A percentile compares a stretch with the other conserved stretches of the same genome.
Conservation (phyloP, 2,888 invertebrate species). For the Antheraea assamensis region DNA sequence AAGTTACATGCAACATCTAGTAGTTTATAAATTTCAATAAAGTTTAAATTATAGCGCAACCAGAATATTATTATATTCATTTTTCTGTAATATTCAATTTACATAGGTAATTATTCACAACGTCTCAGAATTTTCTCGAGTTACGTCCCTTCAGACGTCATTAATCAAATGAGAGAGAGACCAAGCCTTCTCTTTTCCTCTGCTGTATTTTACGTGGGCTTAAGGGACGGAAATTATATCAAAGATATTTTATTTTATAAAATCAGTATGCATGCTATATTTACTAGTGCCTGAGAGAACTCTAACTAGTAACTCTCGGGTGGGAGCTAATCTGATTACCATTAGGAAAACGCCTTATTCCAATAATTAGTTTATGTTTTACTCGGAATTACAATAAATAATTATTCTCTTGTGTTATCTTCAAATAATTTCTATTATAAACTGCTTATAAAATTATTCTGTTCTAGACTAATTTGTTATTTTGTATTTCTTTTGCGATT, state of each 20-base stretch:
- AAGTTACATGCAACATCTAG: too few species aligned
- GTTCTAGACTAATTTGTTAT: too few species aligned
- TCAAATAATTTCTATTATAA: too few species aligned
- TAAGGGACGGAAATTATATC: background rate
- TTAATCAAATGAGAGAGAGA: conserved; percentile 10
- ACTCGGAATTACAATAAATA: too few species aligned
- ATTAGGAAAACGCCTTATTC: too few species aligned
- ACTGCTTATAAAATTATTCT: too few species aligned
- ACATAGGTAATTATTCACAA: conserved; percentile 9
- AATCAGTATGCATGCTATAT: background rate
- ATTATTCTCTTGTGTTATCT: too few species aligned
- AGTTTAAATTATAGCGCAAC: background rate
- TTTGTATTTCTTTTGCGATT: too few species aligned
- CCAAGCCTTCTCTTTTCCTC: background rate
- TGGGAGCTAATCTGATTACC: too few species aligned
- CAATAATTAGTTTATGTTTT: too few species aligned
- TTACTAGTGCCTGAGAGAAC: too few species aligned
- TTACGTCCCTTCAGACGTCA: background rate
- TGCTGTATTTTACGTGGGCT: background rate
- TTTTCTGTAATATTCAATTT: background rate
- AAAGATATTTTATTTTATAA: background rate
- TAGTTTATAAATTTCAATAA: background rate
- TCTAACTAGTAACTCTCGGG: too few species aligned
- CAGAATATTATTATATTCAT: background rate
- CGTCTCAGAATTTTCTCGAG: background rate